A percentile compares a stretch with the other conserved stretches of the same genome.
phyloP scores from a whole-genome alignment of 1,140 invertebrate genomes.

The Amyelois transitella region DNA sequence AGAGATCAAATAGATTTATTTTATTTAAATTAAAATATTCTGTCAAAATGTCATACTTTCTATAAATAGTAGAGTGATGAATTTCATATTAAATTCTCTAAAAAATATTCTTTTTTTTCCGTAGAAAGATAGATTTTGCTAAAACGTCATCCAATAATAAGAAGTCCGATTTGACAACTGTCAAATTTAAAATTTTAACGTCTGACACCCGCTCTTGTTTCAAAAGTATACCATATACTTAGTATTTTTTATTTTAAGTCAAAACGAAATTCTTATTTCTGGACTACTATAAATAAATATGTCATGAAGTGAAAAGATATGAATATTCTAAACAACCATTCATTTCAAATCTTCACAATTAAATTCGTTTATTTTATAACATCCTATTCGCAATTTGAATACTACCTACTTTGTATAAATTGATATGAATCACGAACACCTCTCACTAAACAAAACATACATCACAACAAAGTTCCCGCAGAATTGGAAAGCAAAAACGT shows the following conservation, averaged over 20 bases:
- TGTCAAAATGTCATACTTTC: too few relatives aligned
- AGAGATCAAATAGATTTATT: neutral
- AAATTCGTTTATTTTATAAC: too few relatives aligned
- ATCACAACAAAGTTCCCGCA: slow-evolving; percentile 8
- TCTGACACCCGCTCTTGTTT: too few relatives aligned
- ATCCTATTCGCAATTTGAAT: slow-evolving; percentile 14
- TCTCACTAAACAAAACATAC: slow-evolving; percentile 10
- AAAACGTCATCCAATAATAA: too few relatives aligned
- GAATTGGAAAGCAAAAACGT: slow-evolving; percentile 13
- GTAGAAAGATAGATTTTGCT: too few relatives aligned
- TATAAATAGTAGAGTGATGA: neutral
- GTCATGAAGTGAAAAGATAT: too few relatives aligned
- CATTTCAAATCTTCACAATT: neutral
- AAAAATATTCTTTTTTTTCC: too few relatives aligned
- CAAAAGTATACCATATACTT: neutral
- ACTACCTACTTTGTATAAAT: slow-evolving; percentile 13
- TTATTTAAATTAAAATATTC: neutral
- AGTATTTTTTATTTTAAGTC: neutral
- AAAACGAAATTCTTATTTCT: neutral
- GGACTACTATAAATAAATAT: too few relatives aligned
- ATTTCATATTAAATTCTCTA: neutral
- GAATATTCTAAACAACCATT: too few relatives aligned
- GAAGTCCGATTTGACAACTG: too few relatives aligned
- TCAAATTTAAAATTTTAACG: too few relatives aligned
- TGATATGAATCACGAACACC: slow-evolving; percentile 9